Conservation (phyloP, 2,888 invertebrate species). For the Athetis lepigone region DNA sequence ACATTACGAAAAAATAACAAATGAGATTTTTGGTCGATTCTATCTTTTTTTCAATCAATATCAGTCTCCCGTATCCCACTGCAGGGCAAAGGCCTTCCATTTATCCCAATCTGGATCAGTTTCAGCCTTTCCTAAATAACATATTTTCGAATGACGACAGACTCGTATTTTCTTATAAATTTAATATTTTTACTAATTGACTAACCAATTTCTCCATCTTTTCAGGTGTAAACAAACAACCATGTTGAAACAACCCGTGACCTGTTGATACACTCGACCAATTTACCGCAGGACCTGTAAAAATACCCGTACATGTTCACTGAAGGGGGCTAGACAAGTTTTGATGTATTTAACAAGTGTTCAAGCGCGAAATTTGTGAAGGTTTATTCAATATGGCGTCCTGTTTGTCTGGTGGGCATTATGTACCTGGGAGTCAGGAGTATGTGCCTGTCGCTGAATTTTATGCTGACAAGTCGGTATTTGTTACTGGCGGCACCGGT, state of each 20-base stretch:
- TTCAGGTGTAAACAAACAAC: slow-evolving; percentile 74
- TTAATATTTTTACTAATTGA: background rate
- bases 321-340: slow-evolving; percentile 40
- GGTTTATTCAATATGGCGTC: slow-evolving; percentile 81
- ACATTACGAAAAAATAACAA: too few species aligned
- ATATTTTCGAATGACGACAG: too few species aligned
- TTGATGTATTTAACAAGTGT: slow-evolving; percentile 61
- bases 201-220: slow-evolving; percentile 37
- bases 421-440: slow-evolving; percentile 76
- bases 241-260: slow-evolving; percentile 67
- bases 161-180: too few species aligned
- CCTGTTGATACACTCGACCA: slow-evolving; percentile 40
- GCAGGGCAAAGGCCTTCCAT: too few species aligned
- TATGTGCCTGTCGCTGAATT: slow-evolving; percentile 92
- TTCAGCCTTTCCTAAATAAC: too few species aligned
- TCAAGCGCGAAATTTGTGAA: slow-evolving; percentile 45
- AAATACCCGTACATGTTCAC: slow-evolving; percentile 40
- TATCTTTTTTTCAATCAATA: too few species aligned
- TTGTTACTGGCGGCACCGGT: slow-evolving; percentile 96
- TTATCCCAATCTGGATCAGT: too few species aligned
- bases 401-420: slow-evolving; percentile 78
- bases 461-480: slow-evolving; percentile 93
- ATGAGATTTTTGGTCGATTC: too few species aligned
- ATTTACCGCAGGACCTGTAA: slow-evolving; percentile 36
- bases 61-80: too few species aligned